A percentile compares a stretch with the other conserved stretches of the same genome.
phyloP scores from a whole-genome alignment of 2,888 invertebrate species.

The Mylabris sibirica region DNA sequence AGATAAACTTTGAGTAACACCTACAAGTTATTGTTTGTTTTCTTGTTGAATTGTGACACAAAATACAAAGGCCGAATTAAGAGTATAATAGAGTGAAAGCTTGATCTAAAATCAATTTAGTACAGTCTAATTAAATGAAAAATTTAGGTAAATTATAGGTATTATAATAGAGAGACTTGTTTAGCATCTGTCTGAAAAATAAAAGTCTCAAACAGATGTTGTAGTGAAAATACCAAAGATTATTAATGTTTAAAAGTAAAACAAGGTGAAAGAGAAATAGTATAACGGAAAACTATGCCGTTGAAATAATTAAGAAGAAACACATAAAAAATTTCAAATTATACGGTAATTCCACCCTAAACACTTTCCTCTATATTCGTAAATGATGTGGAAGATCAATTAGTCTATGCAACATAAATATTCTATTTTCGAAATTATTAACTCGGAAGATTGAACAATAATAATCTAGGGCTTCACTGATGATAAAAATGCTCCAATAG shows the following conservation, averaged over 20 bases:
- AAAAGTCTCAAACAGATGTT: neutral
- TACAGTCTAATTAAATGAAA: neutral
- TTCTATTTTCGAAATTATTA: slow-evolving; percentile 2
- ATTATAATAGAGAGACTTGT: neutral
- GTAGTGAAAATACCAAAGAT: neutral
- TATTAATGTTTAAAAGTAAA: neutral
- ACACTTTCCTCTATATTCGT: neutral
- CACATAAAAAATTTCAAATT: neutral
- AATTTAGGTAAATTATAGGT: neutral
- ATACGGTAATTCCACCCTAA: neutral
- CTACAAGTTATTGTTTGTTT: neutral
- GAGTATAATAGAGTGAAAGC: neutral
- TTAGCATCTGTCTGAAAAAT: neutral
- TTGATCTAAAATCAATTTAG: neutral
- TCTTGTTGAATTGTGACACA: neutral
- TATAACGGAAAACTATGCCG: neutral
- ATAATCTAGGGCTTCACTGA: neutral
- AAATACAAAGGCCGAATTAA: neutral
- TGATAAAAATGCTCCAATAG: neutral
- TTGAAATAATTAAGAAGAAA: neutral
- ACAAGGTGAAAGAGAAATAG: neutral
- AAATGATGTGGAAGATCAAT: slow-evolving; percentile 9
- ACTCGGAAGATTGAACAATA: neutral
- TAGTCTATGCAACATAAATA: neutral
- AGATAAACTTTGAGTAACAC: neutral